Base-by-base conservation (phyloP, 2,888 invertebrate species). In the Plebejus argus region DNA sequence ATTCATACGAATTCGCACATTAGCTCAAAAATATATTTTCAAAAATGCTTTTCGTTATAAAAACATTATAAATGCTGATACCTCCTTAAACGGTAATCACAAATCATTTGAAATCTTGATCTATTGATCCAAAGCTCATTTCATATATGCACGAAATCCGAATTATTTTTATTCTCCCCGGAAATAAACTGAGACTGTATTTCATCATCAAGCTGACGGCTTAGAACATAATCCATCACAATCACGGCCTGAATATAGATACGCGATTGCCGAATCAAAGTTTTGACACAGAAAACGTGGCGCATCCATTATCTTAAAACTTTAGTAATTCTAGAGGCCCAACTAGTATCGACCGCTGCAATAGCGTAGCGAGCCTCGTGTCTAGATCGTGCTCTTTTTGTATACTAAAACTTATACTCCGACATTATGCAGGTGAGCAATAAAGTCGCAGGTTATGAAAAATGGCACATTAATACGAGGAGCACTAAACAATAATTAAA, bases 381-480 rank as follows among this genome's bases (percentile, higher is more conserved):
- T 83, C 82, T 82, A 84, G 85, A 85, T 83, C 82, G 83, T 83
- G 82, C 83, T 84, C 85, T 83, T 87, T 85, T 84, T 84, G 82
- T 81, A 81, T 82, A 83, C 83, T 82, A 83, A 84, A 82, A 81
- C 78, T 80, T 81, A 80, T 81, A 83, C 81, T 81, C 82, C 81
- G 81, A 81, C 83, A 79, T 80, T 80, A 80, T 81, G 75, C 76
- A 78, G 39, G 23, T 70, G 66, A 66, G 56, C 23, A 61, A 71
- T 53, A 74, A 74, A 74, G 74, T 74, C 49, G 53, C 53, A 6
- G 49, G 72, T 74, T 74, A 74, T 74, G 74, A 74, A 74, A 53
- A 53, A 74, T 53, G 28, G 45, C 74, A 49, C 74, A 49, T 49
- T 45, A 72, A 72, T 72, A 45, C 49, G 66, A 45, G 61, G 79